Base-by-base conservation (phyloP, 2,797 vertebrate species). In the Naso thynnoides region DNA sequence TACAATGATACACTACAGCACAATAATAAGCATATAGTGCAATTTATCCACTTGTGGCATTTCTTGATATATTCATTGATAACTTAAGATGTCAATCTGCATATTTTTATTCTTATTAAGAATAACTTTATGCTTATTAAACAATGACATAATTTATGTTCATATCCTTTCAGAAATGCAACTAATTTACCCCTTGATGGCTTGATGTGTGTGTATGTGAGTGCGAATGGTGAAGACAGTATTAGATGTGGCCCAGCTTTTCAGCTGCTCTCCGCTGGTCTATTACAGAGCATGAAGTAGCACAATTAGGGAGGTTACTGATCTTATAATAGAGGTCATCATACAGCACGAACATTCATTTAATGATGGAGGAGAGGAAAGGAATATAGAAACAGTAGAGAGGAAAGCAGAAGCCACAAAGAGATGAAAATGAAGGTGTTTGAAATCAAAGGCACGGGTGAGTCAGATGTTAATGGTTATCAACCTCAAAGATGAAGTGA, bases 231-330 rank as follows among this genome's bases (percentile, higher is more conserved):
- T 31, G 33, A 10, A 10, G 33, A 33, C 33, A 33, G 33, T 10
- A 45, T 58, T 47, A 45, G 18, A 41, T 67, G 57, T 63, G 31
- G 21, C 18, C 31, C 3, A 0, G 26, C 23, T 18, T 3, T 26
- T 48, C 27, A 64, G 53, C 74, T 64, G 56, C 26, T 66, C 39
- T 19, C 71, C 18, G 44, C n/a, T 42, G 39, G 19, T 79, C 26
- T 50, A 68, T 79, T 69, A 79, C 18, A 56, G 27, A 70, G 49
- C 41, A 50, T 24, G 75, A 13, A 62, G 55, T 71, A 54, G 36
- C 24, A 44, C 21, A 31, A 36, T 59, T 33, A 23, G 6, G 29
- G 53, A 78, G 66, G 63, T 44, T 59, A 62, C 16, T 33, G 36
- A 72, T 76, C 15, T 33, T 4, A n/a, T 77, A 67, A 72, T 26